Evolutionary conservation across 1,140 invertebrate species (phyloP).

Genomic region (Drosophila lowei): DNA sequence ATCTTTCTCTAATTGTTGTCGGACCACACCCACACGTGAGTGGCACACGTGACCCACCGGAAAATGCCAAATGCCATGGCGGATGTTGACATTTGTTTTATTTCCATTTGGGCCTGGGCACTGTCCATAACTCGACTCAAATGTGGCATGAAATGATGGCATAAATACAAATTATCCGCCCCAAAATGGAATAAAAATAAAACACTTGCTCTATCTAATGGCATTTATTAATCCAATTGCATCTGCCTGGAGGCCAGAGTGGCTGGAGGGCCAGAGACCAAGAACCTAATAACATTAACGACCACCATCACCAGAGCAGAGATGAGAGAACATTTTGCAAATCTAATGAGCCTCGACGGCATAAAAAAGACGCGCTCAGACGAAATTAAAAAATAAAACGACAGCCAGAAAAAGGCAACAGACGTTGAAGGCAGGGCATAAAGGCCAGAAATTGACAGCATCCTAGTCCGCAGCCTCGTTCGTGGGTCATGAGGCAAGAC

Average conservation of each 20-base stretch:
- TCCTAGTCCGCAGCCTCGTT: background rate
- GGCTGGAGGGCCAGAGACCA: conserved; percentile 34
- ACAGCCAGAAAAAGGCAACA: conserved; percentile 21
- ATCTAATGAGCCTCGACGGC: conserved; percentile 82
- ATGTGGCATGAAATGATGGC: conserved; percentile 69
- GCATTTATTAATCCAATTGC: conserved; percentile 82
- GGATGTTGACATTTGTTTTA: conserved; percentile 47
- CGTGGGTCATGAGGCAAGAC: conserved; percentile 53
- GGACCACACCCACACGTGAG: conserved; percentile 45
- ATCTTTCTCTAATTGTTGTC: conserved; percentile 65
- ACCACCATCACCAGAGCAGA: conserved; percentile 46
- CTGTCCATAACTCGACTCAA: conserved; percentile 56
- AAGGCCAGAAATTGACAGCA: conserved; percentile 62
- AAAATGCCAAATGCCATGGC: conserved; percentile 32
- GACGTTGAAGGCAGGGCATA: conserved; percentile 32
- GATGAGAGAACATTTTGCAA: conserved; percentile 75
- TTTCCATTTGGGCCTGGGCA: too few species aligned
- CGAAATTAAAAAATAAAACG: conserved; percentile 69
- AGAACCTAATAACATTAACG: conserved; percentile 79
- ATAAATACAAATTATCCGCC: conserved; percentile 66
- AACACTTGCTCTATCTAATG: conserved; percentile 72
- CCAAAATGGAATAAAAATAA: conserved; percentile 66
- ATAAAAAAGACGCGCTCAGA: conserved; percentile 69
- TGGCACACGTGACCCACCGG: conserved; percentile 35
- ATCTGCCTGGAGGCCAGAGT: conserved; percentile 13